Percentiles rank a stretch among this genome's conserved stretches.
Conservation (phyloP, 2,888 invertebrate genomes). For the Xanthostigma xanthostigma region DNA sequence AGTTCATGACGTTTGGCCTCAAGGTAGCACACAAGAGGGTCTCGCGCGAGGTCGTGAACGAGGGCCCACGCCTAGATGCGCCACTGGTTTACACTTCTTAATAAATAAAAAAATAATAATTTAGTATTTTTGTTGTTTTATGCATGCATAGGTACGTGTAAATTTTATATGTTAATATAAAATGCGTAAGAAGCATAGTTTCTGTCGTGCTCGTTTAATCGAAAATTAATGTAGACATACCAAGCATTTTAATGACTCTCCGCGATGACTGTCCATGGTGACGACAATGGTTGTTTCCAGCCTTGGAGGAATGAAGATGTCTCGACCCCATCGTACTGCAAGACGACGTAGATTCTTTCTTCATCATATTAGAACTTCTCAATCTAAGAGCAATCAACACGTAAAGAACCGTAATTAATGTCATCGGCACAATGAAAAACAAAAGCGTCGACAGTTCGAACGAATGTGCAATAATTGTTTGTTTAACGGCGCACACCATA, state of each 20-base stretch:
- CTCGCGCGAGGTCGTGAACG: no score
- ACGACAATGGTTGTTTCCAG: no score
- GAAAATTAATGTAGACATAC: slow-evolving; percentile 31
- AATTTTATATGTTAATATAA: no score
- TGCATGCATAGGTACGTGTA: no score
- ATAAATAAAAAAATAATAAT: no score
- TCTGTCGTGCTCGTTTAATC: no score
- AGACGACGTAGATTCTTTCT: slow-evolving; percentile 14
- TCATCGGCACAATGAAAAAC: slow-evolving; percentile 79
- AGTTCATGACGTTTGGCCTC: no score
- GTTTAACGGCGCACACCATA: slow-evolving; percentile 30
- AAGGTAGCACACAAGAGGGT: no score
- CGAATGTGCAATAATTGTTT: slow-evolving; percentile 45
- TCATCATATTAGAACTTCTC: slow-evolving; percentile 44
- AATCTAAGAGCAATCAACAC: slow-evolving; percentile 58
- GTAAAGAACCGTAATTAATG: slow-evolving; percentile 68
- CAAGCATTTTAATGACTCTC: slow-evolving; percentile 60
- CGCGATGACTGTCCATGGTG: slow-evolving; percentile 33
- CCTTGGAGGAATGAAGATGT: background rate
- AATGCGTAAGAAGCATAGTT: no score
- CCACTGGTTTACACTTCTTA: no score
- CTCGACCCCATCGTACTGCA: background rate
- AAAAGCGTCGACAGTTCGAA: slow-evolving; percentile 68
- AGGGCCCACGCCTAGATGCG: no score
- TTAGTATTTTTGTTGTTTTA: no score